Conservation (phyloP, 2,888 invertebrate genomes). For the Scrobipalpa costella region DNA sequence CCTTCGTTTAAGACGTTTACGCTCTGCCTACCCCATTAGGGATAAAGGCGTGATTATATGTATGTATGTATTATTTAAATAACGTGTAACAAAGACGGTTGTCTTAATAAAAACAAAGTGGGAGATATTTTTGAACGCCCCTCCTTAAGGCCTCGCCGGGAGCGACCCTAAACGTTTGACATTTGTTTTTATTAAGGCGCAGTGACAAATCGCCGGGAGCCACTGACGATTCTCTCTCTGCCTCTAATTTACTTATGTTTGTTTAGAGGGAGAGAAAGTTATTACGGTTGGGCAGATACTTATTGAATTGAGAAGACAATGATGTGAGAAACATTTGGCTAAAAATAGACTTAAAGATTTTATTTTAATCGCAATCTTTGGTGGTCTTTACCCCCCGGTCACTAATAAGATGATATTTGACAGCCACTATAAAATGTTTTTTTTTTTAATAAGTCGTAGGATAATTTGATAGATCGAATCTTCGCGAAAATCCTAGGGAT, state of each 20-base stretch:
- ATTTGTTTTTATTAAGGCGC: slow-evolving; percentile 31
- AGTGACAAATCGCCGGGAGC: slow-evolving; percentile 19
- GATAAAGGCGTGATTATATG: too few species aligned
- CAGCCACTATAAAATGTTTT: too few species aligned
- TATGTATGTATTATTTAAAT: too few species aligned
- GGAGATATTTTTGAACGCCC: slow-evolving; percentile 20
- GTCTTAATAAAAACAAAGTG: slow-evolving; percentile 18
- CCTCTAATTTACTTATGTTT: slow-evolving; percentile 28
- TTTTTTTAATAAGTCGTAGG: too few species aligned
- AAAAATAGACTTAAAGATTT: too few species aligned
- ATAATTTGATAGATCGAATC: too few species aligned
- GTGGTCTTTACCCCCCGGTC: too few species aligned
- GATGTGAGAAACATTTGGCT: background rate
- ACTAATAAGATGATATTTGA: too few species aligned
- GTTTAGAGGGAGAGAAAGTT: slow-evolving; percentile 11
- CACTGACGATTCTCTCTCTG: slow-evolving; percentile 12
- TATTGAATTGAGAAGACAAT: background rate
- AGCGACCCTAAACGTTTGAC: slow-evolving; percentile 28
- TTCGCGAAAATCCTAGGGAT: too few species aligned
- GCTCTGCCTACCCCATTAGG: too few species aligned
- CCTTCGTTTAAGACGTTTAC: too few species aligned
- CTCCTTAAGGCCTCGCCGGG: slow-evolving; percentile 1
- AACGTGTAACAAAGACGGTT: background rate
- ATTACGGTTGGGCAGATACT: background rate
- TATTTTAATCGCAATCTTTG: too few species aligned